Percentiles rank a stretch among this genome's conserved stretches.
Conservation (phyloP, 2,797 vertebrate species). For the Danio kyathit region DNA sequence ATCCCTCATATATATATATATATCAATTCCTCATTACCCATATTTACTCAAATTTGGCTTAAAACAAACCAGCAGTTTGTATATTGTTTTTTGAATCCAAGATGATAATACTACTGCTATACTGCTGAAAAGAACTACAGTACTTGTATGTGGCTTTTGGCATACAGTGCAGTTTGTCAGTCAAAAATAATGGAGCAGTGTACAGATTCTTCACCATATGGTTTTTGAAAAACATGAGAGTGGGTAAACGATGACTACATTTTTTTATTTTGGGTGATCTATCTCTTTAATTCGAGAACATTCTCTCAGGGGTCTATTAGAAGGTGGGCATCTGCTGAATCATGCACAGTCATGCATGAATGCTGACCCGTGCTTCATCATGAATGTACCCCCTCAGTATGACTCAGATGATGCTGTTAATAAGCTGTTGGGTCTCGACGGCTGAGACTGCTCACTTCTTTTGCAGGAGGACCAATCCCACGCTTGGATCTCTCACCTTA, state of each 20-base stretch:
- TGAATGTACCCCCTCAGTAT: constrained; percentile 51
- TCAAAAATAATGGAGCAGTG: no score
- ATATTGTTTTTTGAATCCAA: no score
- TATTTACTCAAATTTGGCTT: no score
- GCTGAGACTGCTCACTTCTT: constrained; percentile 30
- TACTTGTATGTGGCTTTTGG: no score
- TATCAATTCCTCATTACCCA: no score
- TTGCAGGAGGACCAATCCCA: constrained; percentile 6
- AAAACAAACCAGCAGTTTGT: no score
- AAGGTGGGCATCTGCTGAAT: constrained; percentile 50
- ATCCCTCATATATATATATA: no score
- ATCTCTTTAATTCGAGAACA: constrained; percentile 11
- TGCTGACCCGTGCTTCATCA: constrained; percentile 24
- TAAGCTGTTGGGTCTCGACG: constrained; percentile 37
- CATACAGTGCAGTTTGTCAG: no score
- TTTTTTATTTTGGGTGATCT: constrained; percentile 1
- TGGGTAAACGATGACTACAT: neutral
- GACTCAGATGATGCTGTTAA: constrained; percentile 56
- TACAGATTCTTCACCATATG: neutral
- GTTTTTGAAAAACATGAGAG: neutral
- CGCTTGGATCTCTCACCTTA: neutral
- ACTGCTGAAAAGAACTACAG: no score
- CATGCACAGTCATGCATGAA: constrained; percentile 41
- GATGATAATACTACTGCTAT: no score
- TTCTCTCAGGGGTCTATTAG: constrained; percentile 36